These are phyloP conservation scores for Tinea trinotella DNA, from an alignment of 2,888 invertebrate species.

Conservation along the genomic window DNA sequence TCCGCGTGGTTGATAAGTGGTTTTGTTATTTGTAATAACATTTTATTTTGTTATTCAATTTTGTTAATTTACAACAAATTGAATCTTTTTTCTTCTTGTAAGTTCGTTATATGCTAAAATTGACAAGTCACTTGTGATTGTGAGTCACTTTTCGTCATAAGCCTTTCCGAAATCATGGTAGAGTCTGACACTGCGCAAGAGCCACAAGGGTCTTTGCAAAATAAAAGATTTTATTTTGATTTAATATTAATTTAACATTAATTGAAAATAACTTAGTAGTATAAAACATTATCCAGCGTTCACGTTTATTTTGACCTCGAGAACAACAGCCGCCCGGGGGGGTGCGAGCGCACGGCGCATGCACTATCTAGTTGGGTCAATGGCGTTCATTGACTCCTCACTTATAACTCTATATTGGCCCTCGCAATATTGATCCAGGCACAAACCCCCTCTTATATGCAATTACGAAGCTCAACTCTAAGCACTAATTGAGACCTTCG, in stretches of 20 bases:
- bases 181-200: too few relatives aligned
- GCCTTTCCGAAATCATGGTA: too few relatives aligned
- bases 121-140: too few relatives aligned
- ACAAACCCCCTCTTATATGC: neutral
- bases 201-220: too few relatives aligned
- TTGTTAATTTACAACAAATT: too few relatives aligned
- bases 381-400: constrained; percentile 25
- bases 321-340: neutral
- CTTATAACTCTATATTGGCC: neutral
- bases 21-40: too few relatives aligned
- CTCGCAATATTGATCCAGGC: neutral
- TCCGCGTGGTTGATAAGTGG: too few relatives aligned
- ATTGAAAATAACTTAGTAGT: neutral
- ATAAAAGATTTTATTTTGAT: too few relatives aligned
- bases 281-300: neutral
- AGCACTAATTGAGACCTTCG: neutral
- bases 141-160: too few relatives aligned
- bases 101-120: too few relatives aligned
- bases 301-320: constrained; percentile 8
- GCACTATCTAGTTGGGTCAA: constrained; percentile 26
- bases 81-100: too few relatives aligned
- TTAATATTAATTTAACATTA: neutral
- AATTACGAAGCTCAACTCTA: neutral
- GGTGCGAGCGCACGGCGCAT: constrained; percentile 9
- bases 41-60: too few relatives aligned